A percentile compares a stretch with the other conserved stretches of the same genome.
These are phyloP conservation scores for Pitta sordida DNA, from an alignment of 2,113 vertebrate species.

Conservation along the genomic window DNA sequence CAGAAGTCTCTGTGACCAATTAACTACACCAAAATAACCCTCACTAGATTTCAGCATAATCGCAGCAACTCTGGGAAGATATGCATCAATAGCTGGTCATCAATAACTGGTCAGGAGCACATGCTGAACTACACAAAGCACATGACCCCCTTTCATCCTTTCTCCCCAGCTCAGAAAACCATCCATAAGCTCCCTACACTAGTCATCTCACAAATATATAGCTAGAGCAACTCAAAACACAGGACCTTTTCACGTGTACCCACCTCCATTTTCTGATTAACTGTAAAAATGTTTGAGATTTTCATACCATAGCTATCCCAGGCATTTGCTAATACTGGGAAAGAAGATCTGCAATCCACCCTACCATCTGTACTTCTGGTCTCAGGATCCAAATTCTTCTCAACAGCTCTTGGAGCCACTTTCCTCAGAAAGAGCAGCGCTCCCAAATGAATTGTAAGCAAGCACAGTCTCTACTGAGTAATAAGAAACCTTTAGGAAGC, in stretches of 20 bases:
- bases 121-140: not conserved
- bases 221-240: not conserved
- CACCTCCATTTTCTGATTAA: not conserved
- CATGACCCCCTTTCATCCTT: not conserved
- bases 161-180: not conserved
- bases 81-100: not conserved
- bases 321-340: not conserved
- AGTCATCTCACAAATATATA: not conserved
- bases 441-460: fast-evolving
- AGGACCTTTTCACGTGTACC: not conserved
- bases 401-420: not conserved
- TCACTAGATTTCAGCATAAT: not conserved
- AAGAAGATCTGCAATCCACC: not conserved
- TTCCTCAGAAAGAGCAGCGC: fast-evolving
- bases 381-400: not conserved
- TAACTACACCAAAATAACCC: not conserved
- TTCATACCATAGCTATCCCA: not conserved
- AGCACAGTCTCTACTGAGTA: fast-evolving
- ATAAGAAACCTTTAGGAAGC: not conserved
- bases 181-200: not conserved
- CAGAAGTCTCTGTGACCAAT: not conserved
- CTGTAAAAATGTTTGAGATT: not conserved
- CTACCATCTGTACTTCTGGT: not conserved
- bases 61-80: not conserved
- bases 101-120: not conserved